Evolutionary conservation across 2,113 vertebrate genomes (phyloP).

Genomic region (Neoarius graeffei): DNA sequence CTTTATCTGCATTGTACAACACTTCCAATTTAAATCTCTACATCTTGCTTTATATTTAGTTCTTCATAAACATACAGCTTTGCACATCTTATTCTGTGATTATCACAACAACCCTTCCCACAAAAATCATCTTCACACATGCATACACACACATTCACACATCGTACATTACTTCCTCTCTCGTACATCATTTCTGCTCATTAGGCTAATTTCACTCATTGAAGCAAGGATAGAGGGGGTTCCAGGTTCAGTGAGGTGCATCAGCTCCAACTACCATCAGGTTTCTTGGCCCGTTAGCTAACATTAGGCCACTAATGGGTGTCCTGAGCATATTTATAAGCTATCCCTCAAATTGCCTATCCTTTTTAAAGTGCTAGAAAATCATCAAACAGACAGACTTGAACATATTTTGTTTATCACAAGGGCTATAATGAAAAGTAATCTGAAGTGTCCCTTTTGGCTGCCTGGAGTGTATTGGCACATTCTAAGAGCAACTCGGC

Average conservation of each 20-base stretch:
- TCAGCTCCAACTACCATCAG: background rate
- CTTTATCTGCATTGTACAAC: background rate
- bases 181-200: conserved; percentile 19
- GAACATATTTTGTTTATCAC: conserved; percentile 24
- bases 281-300: conserved; percentile 8
- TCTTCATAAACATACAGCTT: background rate
- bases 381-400: background rate
- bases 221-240: background rate
- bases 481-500: conserved; percentile 3
- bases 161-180: background rate
- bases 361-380: background rate
- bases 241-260: background rate
- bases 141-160: background rate
- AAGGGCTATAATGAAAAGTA: conserved; percentile 9
- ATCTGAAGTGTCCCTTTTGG: conserved; percentile 12
- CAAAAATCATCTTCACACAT: background rate
- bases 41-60: background rate
- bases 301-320: conserved; percentile 2
- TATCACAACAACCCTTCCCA: background rate
- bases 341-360: background rate
- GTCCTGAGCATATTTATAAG: background rate
- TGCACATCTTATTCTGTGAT: background rate
- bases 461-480: background rate
- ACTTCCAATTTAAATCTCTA: background rate
- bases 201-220: conserved; percentile 17